A percentile compares a stretch with the other conserved stretches of the same genome.
phyloP scores from a whole-genome alignment of 2,888 invertebrate genomes.

The Drosophila mettleri region DNA sequence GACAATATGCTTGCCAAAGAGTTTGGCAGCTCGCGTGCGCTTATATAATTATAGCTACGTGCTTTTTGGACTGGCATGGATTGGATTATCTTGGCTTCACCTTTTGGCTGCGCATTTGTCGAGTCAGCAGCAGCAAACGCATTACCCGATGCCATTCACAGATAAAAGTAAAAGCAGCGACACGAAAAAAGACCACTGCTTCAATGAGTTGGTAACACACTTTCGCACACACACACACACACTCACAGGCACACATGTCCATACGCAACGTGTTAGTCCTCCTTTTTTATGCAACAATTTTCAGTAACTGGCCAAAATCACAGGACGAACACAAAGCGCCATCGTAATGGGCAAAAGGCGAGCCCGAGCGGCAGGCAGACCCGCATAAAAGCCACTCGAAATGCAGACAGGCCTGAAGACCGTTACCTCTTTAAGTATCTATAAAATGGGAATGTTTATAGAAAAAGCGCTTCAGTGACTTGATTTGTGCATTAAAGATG shows the following conservation, averaged over 20 bases:
- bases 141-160: conserved; percentile 74
- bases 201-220: conserved; percentile 47
- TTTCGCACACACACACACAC: conserved; percentile 26
- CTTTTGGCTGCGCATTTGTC: conserved; percentile 58
- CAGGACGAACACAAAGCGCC: conserved; percentile 52
- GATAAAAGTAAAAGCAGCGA: conserved; percentile 76
- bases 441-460: conserved; percentile 79
- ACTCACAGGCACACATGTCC: conserved; percentile 9
- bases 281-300: conserved; percentile 75
- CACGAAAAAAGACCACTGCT: conserved; percentile 58
- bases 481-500: conserved; percentile 78
- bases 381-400: conserved; percentile 75
- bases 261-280: conserved; percentile 47
- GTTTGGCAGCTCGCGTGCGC: conserved; percentile 14
- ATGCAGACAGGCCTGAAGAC: conserved; percentile 50
- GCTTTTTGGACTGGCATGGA: conserved; percentile 14
- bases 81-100: conserved; percentile 42
- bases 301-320: conserved; percentile 61
- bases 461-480: conserved; percentile 75
- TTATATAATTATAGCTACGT: conserved; percentile 53
- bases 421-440: conserved; percentile 76
- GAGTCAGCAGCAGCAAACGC: conserved; percentile 72
- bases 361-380: conserved; percentile 18
- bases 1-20: conserved; percentile 10
- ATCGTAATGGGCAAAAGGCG: conserved; percentile 61